A percentile compares a stretch with the other conserved stretches of the same genome.
Conservation (phyloP, 2,113 vertebrate genomes). For the Hystrix brachyura region DNA sequence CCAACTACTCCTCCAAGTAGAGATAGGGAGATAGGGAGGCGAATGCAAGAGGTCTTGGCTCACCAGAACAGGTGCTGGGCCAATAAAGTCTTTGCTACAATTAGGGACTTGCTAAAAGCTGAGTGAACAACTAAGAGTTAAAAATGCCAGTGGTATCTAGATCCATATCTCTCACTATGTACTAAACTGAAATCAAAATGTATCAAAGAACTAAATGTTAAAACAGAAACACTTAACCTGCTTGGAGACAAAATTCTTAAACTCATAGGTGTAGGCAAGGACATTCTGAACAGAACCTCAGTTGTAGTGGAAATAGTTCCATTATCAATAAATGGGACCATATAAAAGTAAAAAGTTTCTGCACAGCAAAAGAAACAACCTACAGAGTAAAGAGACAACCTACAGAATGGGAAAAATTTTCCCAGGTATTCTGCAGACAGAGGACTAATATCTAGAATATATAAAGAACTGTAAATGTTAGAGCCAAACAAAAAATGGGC, state of each 20-base stretch:
- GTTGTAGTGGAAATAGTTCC: background rate
- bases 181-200: background rate
- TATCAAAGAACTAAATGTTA: background rate
- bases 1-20: background rate
- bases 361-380: background rate
- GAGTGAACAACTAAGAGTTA: background rate
- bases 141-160: background rate
- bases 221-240: background rate
- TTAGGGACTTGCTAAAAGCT: background rate
- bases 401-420: background rate
- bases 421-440: background rate
- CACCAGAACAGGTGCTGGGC: background rate
- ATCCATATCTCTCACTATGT: background rate
- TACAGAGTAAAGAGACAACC: background rate
- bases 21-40: background rate
- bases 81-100: background rate
- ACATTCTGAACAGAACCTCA: background rate
- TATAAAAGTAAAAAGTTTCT: background rate
- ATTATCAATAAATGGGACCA: background rate
- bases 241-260: background rate
- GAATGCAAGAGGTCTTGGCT: background rate
- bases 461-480: background rate
- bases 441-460: background rate
- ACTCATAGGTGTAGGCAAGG: background rate
- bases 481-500: background rate